Base-by-base conservation (phyloP, 1,140 invertebrate species). In the Trachelipus rathkii region DNA sequence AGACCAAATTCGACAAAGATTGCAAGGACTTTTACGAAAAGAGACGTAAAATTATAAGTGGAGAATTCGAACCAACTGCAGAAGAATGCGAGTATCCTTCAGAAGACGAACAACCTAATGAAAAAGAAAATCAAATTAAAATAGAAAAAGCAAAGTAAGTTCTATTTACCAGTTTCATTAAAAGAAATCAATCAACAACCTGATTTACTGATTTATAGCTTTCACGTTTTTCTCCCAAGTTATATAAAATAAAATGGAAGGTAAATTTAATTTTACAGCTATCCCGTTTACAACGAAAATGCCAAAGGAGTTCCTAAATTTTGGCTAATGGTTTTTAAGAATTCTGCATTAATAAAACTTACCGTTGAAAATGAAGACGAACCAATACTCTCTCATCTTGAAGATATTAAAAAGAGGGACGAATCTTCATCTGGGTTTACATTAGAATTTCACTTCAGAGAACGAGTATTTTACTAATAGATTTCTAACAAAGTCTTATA, bases 391-490 rank as follows among this genome's bases (percentile, higher is more conserved):
- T 92, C 95, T 83, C 91, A 95, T 87, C 88, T 99, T 72, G 89
- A 88, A 82, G 96, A 99, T 86, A 92, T 99, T 77, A 93, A 91
- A 87, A 89, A 89, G 83, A 90, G 93, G 80, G 85, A 88, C 69
- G 88, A 91, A 81, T 81, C 85, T 69, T 88, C 83, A 71, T 82
- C 94, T 90, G 93, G 94, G 79, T 98, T 97, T 85, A 90, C 89
- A 19, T 85, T 99, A 79, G 92, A 97, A 85, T 99, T 99, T 87
- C 89, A 96, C 84, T 99, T 99, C 90, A 44, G 88, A 93, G 77
- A 99, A 99, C 86, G 95, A 98, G 83, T 98, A 92, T 86, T 99
- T 99, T 84, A 91, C 92, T n/a, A 97, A 99, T 86, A 87, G 89
- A 10, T 88, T 97, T 45, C 89, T 99, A 77, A 97, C 94, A 21